These are phyloP conservation scores for Brachionus rubens DNA, from an alignment of 1,140 invertebrate species.

Conservation along the genomic window DNA sequence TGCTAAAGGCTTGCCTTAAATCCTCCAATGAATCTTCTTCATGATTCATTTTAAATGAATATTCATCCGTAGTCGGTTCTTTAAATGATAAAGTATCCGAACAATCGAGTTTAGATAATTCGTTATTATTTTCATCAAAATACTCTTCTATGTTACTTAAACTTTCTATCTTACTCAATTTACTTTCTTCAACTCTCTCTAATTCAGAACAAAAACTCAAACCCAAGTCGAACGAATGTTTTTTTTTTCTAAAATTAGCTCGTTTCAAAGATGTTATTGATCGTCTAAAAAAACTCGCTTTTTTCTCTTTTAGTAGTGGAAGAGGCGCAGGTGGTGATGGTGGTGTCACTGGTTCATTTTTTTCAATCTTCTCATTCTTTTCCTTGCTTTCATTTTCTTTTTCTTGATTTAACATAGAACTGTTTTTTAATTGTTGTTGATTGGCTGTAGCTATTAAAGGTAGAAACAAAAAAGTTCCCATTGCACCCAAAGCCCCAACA, in stretches of 20 bases:
- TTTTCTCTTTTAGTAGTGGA: no score
- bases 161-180: no score
- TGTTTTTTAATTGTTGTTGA: not conserved
- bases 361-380: not conserved
- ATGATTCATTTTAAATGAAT: not conserved
- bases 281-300: no score
- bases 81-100: not conserved
- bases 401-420: not conserved
- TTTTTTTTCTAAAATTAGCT: no score
- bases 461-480: slow-evolving; percentile 19
- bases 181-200: no score
- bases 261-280: no score
- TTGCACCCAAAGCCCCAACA: not conserved
- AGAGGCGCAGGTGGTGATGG: no score
- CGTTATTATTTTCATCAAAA: no score
- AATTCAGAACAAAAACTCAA: no score
- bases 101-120: not conserved
- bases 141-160: no score
- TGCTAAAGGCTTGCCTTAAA: not conserved
- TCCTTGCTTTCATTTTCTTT: not conserved
- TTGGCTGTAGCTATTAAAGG: slow-evolving; percentile 1
- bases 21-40: slow-evolving; percentile 13
- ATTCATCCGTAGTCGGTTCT: not conserved
- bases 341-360: not conserved
- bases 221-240: no score